phyloP scores from a whole-genome alignment of 30 jellyfish, hydroid and myxozoan genomes.

The Chrysaora quinquecirrha region DNA sequence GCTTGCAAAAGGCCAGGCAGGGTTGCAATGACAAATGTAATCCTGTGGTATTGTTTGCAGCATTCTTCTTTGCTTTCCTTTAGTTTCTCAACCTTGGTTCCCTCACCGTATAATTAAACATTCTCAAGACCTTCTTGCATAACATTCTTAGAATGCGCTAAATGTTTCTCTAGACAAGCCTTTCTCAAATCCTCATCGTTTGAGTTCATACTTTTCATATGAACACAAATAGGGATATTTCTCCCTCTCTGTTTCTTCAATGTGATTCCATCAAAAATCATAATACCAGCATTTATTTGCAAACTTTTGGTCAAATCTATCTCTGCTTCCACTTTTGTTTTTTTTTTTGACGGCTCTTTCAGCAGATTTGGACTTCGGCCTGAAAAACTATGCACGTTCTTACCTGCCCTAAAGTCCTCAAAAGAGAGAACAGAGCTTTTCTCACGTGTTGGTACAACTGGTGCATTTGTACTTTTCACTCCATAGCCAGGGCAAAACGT shows the following conservation, averaged over 20 bases:
- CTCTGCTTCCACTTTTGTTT: background rate
- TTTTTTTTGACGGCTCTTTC: too few relatives aligned
- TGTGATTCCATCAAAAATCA: background rate
- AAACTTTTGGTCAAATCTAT: background rate
- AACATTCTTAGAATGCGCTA: background rate
- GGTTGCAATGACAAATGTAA: background rate
- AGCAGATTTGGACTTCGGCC: background rate
- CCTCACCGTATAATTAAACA: conserved; percentile 2
- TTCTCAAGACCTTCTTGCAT: conserved; percentile 12
- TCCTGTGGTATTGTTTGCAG: background rate
- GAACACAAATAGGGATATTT: background rate
- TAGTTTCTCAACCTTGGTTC: conserved; percentile 12
- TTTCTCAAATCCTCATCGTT: background rate
- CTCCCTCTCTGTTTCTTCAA: background rate
- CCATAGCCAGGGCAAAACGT: background rate
- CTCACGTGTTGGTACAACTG: background rate
- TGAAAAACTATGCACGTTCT: too few relatives aligned
- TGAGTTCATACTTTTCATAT: background rate
- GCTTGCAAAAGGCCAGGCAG: background rate
- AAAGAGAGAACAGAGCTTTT: background rate
- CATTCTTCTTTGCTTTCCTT: conserved; percentile 9
- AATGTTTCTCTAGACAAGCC: conserved; percentile 11
- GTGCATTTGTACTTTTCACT: background rate
- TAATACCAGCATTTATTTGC: background rate
- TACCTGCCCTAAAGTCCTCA: background rate